Evolutionary conservation across 1,140 invertebrate species (phyloP).

Genomic region (Cherax quadricarinatus): DNA sequence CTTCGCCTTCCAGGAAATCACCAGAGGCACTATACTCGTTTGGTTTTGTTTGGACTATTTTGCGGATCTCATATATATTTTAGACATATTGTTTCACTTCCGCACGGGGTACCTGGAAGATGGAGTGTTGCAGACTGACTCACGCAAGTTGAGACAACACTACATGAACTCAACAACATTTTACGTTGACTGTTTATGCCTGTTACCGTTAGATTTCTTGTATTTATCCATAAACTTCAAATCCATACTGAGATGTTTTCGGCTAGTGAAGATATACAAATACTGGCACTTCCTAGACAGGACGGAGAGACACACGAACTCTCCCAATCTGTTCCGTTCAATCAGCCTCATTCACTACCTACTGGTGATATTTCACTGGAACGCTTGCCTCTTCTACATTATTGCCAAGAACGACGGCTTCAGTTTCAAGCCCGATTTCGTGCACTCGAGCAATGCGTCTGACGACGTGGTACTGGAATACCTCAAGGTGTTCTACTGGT

Average conservation of each 20-base stretch:
- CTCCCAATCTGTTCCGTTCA: conserved; percentile 97
- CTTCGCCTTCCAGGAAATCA: conserved; percentile 94
- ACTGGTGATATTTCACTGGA: conserved; percentile 99
- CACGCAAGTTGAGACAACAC: conserved; percentile 93
- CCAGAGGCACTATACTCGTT: conserved; percentile 86
- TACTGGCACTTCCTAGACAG: conserved; percentile 99
- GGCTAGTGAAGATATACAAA: conserved; percentile 97
- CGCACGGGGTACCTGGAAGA: conserved; percentile 97
- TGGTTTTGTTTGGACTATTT: conserved; percentile 99
- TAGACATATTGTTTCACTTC: conserved; percentile 98
- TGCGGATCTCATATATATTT: conserved; percentile 95
- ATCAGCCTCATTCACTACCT: conserved; percentile 81
- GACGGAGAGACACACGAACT: conserved; percentile 98
- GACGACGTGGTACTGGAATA: conserved; percentile 95
- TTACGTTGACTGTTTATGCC: conserved; percentile 98
- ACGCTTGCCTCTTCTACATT: conserved; percentile 97
- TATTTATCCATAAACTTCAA: conserved; percentile 99
- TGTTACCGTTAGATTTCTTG: conserved; percentile 97
- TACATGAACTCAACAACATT: conserved; percentile 99
- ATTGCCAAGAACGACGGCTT: conserved; percentile 96
- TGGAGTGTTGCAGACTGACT: conserved; percentile 96
- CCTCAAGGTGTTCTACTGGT: conserved; percentile 98
- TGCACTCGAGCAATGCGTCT: conserved; percentile 75
- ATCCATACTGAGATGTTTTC: conserved; percentile 96
- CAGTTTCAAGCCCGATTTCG: conserved; percentile 83